These are phyloP conservation scores for Prionailurus bengalensis DNA, from an alignment of 2,113 vertebrate species.

Conservation along the genomic window DNA sequence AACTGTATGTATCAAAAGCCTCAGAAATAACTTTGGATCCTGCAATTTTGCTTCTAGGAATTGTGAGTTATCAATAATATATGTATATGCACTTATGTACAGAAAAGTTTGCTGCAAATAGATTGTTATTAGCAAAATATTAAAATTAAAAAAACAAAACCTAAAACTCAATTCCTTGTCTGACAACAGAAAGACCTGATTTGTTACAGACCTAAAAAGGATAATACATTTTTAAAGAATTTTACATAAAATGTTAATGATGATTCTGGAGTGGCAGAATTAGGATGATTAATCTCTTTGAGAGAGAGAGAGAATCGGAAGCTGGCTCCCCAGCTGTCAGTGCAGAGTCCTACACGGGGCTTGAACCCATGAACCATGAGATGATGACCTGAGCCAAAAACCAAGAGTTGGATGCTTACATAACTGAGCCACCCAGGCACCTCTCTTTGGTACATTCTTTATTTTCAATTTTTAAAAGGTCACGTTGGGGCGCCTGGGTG, in stretches of 20 bases:
- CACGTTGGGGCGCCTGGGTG: background rate
- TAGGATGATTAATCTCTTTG: background rate
- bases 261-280: background rate
- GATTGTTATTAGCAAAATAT: background rate
- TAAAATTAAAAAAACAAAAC: background rate
- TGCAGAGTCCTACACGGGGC: no score
- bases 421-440: no score
- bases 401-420: no score
- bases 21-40: background rate
- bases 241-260: background rate
- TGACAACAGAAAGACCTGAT: background rate
- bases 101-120: background rate
- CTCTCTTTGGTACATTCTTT: background rate
- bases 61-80: background rate
- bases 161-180: background rate
- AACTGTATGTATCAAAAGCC: background rate
- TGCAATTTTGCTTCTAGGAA: background rate
- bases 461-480: background rate
- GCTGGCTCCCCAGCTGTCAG: no score
- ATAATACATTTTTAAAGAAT: background rate
- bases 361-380: no score
- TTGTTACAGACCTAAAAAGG: background rate
- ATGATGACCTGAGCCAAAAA: no score
- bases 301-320: no score
- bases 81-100: background rate